phyloP scores from a whole-genome alignment of 2,888 invertebrate genomes.

The Hybos culiciformis region DNA sequence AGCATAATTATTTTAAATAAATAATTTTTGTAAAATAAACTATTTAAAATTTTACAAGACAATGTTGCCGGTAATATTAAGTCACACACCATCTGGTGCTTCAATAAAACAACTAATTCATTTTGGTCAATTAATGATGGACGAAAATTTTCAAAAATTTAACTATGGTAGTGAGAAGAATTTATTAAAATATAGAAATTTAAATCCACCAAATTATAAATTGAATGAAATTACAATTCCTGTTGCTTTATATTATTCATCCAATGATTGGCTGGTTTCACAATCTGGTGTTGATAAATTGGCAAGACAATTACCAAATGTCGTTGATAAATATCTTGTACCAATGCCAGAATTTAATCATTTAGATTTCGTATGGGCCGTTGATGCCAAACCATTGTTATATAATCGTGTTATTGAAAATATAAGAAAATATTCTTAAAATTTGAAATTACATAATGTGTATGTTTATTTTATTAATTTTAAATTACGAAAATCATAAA shows the following conservation, averaged over 20 bases:
- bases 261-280: conserved; percentile 51
- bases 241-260: conserved; percentile 42
- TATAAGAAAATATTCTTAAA: conserved; percentile 14
- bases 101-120: conserved; percentile 36
- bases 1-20: conserved; percentile 10
- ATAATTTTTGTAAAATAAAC: too few relatives aligned
- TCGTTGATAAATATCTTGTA: conserved; percentile 42
- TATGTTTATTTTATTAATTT: too few relatives aligned
- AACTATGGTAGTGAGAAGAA: conserved; percentile 37
- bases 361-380: conserved; percentile 44
- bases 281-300: conserved; percentile 42
- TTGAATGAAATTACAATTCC: conserved; percentile 40
- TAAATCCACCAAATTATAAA: conserved; percentile 41
- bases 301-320: conserved; percentile 39
- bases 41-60: conserved; percentile 27
- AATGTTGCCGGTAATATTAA: conserved; percentile 35
- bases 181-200: conserved; percentile 36
- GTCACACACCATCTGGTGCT: conserved; percentile 36
- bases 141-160: conserved; percentile 36
- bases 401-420: conserved; percentile 35
- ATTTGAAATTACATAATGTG: neutral
- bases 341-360: conserved; percentile 42
- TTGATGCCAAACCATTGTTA: conserved; percentile 37
- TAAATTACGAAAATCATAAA: too few relatives aligned
- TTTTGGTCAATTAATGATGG: conserved; percentile 34